These are phyloP conservation scores for Xenopus laevis DNA, from an alignment of 2,113 vertebrate genomes.

Conservation along the genomic window DNA sequence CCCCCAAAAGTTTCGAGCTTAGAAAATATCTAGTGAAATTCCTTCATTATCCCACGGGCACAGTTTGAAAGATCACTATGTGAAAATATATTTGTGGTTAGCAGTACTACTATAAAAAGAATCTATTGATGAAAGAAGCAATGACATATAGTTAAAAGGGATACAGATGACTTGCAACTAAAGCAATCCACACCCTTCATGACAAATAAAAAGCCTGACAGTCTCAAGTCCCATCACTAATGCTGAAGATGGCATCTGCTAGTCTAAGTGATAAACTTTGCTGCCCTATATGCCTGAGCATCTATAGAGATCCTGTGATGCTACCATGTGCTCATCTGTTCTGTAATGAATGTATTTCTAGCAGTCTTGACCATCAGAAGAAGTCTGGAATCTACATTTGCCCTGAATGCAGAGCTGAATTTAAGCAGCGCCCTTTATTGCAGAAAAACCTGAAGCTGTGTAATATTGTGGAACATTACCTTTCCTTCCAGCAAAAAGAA, in stretches of 20 bases:
- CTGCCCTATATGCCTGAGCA: constrained; percentile 47
- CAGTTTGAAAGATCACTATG: too few species aligned
- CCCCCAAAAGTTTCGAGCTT: too few species aligned
- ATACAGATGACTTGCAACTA: too few species aligned
- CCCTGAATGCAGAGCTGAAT: constrained; percentile 44
- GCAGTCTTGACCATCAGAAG: constrained; percentile 17
- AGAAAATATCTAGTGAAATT: too few species aligned
- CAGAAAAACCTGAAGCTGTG: constrained; percentile 47
- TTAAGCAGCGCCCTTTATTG: constrained; percentile 1
- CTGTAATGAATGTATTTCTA: constrained; percentile 41
- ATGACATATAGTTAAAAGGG: too few species aligned
- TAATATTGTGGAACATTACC: constrained; percentile 35
- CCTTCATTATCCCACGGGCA: too few species aligned
- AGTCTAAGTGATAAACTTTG: constrained; percentile 40
- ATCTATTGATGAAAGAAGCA: too few species aligned
- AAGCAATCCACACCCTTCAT: background rate
- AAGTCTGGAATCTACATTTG: constrained; percentile 15
- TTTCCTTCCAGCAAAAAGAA: background rate
- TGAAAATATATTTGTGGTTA: too few species aligned
- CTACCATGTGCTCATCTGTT: constrained; percentile 50
- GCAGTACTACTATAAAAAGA: too few species aligned
- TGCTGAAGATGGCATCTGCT: constrained; percentile 22
- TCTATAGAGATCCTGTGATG: constrained; percentile 45
- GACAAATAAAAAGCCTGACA: background rate
- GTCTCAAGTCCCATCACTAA: background rate